Percentiles rank a stretch among this genome's conserved stretches.
Conservation (phyloP, 35 echinoderm and acorn worm genomes). For the Heliocidaris tuberculata region DNA sequence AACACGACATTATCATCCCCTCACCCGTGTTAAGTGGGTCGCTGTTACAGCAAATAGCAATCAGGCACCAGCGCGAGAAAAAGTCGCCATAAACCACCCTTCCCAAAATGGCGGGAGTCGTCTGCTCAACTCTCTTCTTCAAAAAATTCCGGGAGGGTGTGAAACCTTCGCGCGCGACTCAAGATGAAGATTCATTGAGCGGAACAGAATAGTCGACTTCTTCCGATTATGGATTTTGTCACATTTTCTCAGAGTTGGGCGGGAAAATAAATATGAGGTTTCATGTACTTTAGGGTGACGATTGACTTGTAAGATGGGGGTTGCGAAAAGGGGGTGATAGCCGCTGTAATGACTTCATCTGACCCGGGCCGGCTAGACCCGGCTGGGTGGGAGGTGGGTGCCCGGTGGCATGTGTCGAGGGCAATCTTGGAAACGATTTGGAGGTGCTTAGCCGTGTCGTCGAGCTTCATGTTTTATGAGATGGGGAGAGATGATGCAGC, state of each 20-base stretch:
- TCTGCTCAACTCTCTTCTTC: background rate
- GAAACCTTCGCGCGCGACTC: background rate
- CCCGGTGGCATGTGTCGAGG: background rate
- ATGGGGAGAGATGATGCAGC: background rate
- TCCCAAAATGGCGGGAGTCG: background rate
- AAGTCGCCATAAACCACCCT: background rate
- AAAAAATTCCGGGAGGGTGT: background rate
- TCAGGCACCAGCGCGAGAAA: background rate
- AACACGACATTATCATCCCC: background rate
- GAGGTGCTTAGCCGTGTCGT: constrained; percentile 23
- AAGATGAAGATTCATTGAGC: constrained; percentile 9
- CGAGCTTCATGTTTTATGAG: background rate
- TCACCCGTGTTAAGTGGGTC: constrained; percentile 27
- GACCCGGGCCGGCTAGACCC: background rate
- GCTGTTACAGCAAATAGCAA: background rate
- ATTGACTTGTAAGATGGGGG: background rate
- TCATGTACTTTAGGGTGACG: constrained; percentile 38
- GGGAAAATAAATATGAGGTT: constrained; percentile 41
- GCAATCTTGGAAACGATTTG: constrained; percentile 42
- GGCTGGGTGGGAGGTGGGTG: background rate
- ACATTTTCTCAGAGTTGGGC: background rate
- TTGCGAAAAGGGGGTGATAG: background rate
- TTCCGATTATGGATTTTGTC: constrained; percentile 39
- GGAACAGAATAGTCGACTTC: constrained; percentile 1
- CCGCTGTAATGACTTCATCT: constrained; percentile 26